These are phyloP conservation scores for Lasiommata megera DNA, from an alignment of 2,888 invertebrate genomes.

Conservation along the genomic window DNA sequence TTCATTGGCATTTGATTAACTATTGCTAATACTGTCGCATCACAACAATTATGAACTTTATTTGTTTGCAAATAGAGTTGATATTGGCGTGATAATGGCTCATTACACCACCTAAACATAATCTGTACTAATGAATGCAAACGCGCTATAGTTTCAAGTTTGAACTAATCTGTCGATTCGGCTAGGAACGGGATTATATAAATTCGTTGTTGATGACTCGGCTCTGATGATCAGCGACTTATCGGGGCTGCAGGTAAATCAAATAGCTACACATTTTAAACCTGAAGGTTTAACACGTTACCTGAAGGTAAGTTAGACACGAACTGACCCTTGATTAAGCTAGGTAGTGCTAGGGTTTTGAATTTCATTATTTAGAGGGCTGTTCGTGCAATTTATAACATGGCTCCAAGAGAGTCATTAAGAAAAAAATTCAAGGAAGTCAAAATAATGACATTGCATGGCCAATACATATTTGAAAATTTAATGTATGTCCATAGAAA, in stretches of 20 bases:
- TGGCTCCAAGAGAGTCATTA: too few relatives aligned
- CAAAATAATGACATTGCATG: too few relatives aligned
- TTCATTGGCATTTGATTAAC: slow-evolving; percentile 41
- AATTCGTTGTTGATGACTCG: slow-evolving; percentile 28
- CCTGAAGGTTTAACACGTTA: too few relatives aligned
- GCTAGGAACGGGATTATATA: slow-evolving; percentile 39
- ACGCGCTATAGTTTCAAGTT: slow-evolving; percentile 40
- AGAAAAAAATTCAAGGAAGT: too few relatives aligned
- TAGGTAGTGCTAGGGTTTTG: too few relatives aligned
- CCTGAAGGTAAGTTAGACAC: too few relatives aligned
- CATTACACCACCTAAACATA: slow-evolving; percentile 31
- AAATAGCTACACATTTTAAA: not conserved
- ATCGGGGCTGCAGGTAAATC: slow-evolving; percentile 12
- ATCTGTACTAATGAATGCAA: slow-evolving; percentile 40
- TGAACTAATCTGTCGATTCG: slow-evolving; percentile 39
- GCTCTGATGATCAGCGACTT: slow-evolving; percentile 19
- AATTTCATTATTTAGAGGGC: too few relatives aligned
- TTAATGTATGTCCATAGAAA: too few relatives aligned
- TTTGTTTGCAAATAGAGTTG: slow-evolving; percentile 8
- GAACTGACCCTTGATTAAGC: too few relatives aligned
- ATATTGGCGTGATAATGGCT: slow-evolving; percentile 9
- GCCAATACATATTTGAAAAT: too few relatives aligned
- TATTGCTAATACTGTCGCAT: slow-evolving; percentile 27
- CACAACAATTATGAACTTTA: slow-evolving; percentile 26
- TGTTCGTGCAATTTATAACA: too few relatives aligned